A percentile compares a stretch with the other conserved stretches of the same genome.
phyloP scores from a whole-genome alignment of 1,140 invertebrate genomes.

The Eueides isabella region DNA sequence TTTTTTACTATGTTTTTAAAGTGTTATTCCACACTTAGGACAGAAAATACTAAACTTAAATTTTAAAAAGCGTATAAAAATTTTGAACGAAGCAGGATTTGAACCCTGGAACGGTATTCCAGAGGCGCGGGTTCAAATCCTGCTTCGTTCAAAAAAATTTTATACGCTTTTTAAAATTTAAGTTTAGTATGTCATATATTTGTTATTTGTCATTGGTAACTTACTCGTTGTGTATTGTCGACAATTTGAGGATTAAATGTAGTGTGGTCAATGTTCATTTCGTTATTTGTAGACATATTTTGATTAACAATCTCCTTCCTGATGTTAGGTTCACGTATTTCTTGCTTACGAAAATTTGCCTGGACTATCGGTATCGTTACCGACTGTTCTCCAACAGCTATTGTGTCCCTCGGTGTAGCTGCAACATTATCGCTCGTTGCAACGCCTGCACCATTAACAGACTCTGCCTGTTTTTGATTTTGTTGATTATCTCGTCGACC shows the following conservation, averaged over 20 bases:
- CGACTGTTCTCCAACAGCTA: background rate
- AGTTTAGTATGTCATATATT: background rate
- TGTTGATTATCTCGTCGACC: background rate
- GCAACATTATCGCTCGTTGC: background rate
- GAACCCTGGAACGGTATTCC: too few species aligned
- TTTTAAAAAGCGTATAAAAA: too few species aligned
- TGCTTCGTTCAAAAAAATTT: too few species aligned
- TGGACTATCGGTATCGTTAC: background rate
- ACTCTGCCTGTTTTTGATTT: background rate
- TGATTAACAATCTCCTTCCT: background rate
- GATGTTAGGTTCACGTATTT: background rate
- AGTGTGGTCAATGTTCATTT: background rate
- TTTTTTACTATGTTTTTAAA: too few species aligned
- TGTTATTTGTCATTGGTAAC: background rate
- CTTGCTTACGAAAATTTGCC: background rate
- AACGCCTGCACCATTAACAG: background rate
- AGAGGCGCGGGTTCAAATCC: too few species aligned
- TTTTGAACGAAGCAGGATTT: too few species aligned
- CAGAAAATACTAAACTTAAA: too few species aligned
- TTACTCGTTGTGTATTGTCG: constrained; percentile 1
- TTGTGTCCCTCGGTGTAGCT: background rate
- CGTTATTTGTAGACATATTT: background rate
- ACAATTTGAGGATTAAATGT: background rate
- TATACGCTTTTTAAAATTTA: too few species aligned
- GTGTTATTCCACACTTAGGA: too few species aligned